Evolutionary conservation across 2,113 vertebrate species (phyloP), one percentile per base, ranked within the genome.

Genomic region (Myrmecobius fasciatus): DNA sequence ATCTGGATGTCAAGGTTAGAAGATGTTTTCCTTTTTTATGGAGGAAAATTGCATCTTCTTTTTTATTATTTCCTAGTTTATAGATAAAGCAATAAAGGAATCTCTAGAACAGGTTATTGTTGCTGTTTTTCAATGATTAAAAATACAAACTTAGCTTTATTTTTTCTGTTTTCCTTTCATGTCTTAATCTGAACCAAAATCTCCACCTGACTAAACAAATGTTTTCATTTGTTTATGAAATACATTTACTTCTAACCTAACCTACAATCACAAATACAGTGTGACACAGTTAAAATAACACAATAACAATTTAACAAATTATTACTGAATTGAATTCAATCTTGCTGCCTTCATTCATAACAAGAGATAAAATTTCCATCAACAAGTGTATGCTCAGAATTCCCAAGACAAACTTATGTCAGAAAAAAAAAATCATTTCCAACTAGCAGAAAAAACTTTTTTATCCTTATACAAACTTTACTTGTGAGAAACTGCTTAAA

Each of bases 111-210:
- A 8, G 10, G 28, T 90, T 2, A 90, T 49, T 8, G 17, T 0
- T 83, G 4, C 22, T 67, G 56, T 4, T 24, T 91, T 94, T 49
- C 24, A 92, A 43, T 48, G 24, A 5, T 92, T 52, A 31, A 88
- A 91, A 92, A 5, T 26, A 88, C 10, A 92, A 48, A 5, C 17
- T 67, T 3, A n/a, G 43, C 14, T 8, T 43, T 83, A 6, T 31
- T 31, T 67, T 67, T 14, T 36, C 7, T 83, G 43, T 83, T 43
- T 43, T 20, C 67, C 36, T 83, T 83, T 47, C 3, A 22, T 12
- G 92, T 75, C n/a, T 51, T 51, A 91, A 31, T 0, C 31, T 94
- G 93, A 53, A 22, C 47, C 48, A 93, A 91, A 96, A 91, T 94
- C 53, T 3, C 31, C 9, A 0, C n/a, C 83, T 94, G 28, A 94